Base-by-base conservation (phyloP, 2,888 invertebrate species). In the Sipunculus nudus region DNA sequence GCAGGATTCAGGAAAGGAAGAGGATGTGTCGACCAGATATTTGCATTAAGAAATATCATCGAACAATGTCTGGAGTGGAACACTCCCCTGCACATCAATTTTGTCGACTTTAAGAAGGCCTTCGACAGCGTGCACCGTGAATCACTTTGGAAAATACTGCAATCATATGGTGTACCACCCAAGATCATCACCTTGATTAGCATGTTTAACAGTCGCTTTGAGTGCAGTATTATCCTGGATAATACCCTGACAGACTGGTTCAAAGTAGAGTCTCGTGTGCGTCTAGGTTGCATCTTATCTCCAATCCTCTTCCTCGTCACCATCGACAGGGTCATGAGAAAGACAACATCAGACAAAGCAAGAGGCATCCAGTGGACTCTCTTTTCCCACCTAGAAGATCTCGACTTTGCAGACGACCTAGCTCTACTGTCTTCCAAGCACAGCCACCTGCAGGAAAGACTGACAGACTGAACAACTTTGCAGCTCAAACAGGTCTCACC, bases 1-100 rank as follows among this genome's bases (percentile, higher is more conserved):
- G 60, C 55, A 41, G 53, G 59, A 26, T 58, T 64, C 38, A 53
- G 62, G 46, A 35, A 39, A 45, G 61, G 35, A 23, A 60, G 57
- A 50, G 43, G 45, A 21, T 64, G 58, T 41, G 45, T 39, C 39
- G 61, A 66, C 26, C 54, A 67, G 43, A 62, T 65, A 10, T 58
- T 58, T 43, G 47, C 58, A 16, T 49, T 65, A 3, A 28, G 63
- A n/a, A 65, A 62, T 40, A 65, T 61, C 21, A 40, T 61, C 23
- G 63, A 67, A 43, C 66, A 67, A 32, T 57, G 50, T 26, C 28
- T 32, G n/a, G 65, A 67, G 39, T 65, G 59, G 58, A 54, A 62
- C 25, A 28, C 55, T 23, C 43, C 57, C 38, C 54, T 65, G 16
- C 43, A 62, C 43, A 47, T 63, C 3, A 61, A 62, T 25, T 60